A percentile compares a stretch with the other conserved stretches of the same genome.
Conservation (phyloP, 1,140 invertebrate species). For the Akabosia matsudoensis region DNA sequence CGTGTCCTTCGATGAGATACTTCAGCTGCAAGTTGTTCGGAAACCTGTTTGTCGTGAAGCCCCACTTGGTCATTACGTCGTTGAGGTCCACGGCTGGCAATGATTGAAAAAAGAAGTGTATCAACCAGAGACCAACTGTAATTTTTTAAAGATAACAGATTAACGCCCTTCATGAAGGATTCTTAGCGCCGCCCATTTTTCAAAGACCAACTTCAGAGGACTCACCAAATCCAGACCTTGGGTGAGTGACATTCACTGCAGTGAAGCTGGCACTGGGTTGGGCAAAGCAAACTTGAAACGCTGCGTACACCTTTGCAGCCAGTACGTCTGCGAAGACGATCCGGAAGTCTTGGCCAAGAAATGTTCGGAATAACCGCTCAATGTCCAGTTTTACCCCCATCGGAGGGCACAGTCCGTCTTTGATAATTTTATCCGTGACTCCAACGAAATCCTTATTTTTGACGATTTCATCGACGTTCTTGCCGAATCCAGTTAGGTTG, state of each 20-base stretch:
- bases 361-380: background rate
- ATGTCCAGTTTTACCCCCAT: slow-evolving; percentile 6
- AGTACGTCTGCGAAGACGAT: background rate
- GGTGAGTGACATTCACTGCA: background rate
- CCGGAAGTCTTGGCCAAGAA: background rate
- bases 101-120: background rate
- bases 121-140: background rate
- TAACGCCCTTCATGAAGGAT: background rate
- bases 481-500: too few relatives aligned
- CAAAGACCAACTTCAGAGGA: background rate
- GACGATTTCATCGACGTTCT: background rate
- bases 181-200: background rate
- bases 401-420: background rate
- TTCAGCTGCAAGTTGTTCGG: background rate
- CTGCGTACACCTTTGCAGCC: background rate
- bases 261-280: background rate
- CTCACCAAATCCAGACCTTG: background rate
- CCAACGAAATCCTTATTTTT: background rate
- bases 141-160: too few relatives aligned
- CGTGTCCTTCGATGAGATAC: background rate
- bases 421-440: background rate
- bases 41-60: background rate
- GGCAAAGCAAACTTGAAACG: background rate
- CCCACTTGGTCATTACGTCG: background rate
- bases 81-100: background rate